Evolutionary conservation across 2,888 invertebrate genomes (phyloP).

Genomic region (Mythimna ferrago): DNA sequence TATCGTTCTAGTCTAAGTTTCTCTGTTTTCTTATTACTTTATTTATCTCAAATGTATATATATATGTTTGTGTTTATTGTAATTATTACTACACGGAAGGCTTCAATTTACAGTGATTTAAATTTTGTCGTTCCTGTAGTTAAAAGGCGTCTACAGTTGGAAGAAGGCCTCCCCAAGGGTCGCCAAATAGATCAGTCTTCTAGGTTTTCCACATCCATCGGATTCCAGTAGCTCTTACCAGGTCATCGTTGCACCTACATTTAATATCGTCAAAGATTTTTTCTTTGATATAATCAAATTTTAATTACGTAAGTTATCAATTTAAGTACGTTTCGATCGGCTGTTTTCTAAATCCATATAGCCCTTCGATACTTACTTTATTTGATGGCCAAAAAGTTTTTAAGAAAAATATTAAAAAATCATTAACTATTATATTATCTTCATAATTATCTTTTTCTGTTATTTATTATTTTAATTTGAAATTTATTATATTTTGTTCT

Average conservation of each 20-base stretch:
- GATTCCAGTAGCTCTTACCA: not conserved
- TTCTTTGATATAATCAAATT: not conserved
- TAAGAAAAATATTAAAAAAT: not conserved
- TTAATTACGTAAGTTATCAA: constrained; percentile 53
- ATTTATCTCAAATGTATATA: too few relatives aligned
- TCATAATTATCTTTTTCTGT: too few relatives aligned
- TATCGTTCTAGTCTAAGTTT: too few relatives aligned
- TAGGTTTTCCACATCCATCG: not conserved
- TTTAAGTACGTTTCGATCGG: constrained; percentile 78
- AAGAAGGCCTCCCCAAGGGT: too few relatives aligned
- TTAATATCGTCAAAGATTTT: too few relatives aligned
- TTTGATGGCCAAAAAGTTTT: constrained; percentile 34
- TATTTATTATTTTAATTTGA: not conserved
- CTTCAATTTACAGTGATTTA: too few relatives aligned
- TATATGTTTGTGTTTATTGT: too few relatives aligned
- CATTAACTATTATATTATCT: too few relatives aligned
- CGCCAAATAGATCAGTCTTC: too few relatives aligned
- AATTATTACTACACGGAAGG: too few relatives aligned
- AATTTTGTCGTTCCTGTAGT: too few relatives aligned
- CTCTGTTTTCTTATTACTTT: too few relatives aligned
- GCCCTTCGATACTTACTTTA: constrained; percentile 73
- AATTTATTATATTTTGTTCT: not conserved
- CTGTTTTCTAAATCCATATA: constrained; percentile 66
- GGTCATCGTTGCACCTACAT: not conserved
- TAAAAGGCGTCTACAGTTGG: not conserved